These are phyloP conservation scores for Siphonodentalium dalli DNA, from an alignment of 2,888 invertebrate genomes.

Conservation along the genomic window DNA sequence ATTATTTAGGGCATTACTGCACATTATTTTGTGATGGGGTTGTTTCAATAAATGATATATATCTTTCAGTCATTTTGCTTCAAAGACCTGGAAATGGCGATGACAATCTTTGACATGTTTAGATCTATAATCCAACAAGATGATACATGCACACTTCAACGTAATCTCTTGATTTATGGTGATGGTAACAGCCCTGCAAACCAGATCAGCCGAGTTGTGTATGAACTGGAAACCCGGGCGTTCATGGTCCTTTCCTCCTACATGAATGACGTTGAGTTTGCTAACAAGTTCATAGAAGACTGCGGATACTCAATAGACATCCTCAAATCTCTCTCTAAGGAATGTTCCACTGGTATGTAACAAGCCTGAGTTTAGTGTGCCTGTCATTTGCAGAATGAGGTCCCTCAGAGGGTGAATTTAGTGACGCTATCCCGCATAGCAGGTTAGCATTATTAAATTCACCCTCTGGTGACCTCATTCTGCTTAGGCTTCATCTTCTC, in stretches of 20 bases:
- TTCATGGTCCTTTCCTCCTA: conserved; percentile 60
- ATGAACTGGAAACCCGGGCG: conserved; percentile 62
- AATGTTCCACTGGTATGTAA: conserved; percentile 52
- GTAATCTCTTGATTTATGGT: conserved; percentile 48
- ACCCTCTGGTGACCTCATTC: too few relatives aligned
- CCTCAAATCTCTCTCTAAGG: conserved; percentile 62
- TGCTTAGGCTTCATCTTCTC: too few relatives aligned
- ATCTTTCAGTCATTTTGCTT: too few relatives aligned
- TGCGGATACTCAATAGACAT: conserved; percentile 60
- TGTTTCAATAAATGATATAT: too few relatives aligned
- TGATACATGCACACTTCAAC: conserved; percentile 47
- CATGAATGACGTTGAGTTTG: conserved; percentile 56
- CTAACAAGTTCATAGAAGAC: conserved; percentile 57
- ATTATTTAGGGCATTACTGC: too few relatives aligned
- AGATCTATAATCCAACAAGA: conserved; percentile 40
- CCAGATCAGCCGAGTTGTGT: conserved; percentile 62
- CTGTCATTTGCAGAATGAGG: too few relatives aligned
- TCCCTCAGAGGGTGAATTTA: too few relatives aligned
- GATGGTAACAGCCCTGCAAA: conserved; percentile 58
- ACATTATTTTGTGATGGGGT: too few relatives aligned
- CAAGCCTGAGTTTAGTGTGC: neutral
- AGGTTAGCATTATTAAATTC: too few relatives aligned
- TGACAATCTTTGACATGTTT: too few relatives aligned
- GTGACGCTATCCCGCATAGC: too few relatives aligned
- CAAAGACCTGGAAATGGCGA: too few relatives aligned